phyloP scores from a whole-genome alignment of 2,113 vertebrate species.

The Sus scrofa region T2T-Sscrofa CM000830.6:103379501-103380000 shows the following conservation, averaged over 20 bases:
- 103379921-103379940: not conserved
- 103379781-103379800: not conserved
- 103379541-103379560: not conserved
- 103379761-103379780: not conserved
- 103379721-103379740: not conserved
- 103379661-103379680: not conserved
- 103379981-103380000: not conserved
- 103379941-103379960: not conserved
- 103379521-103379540: conserved; percentile 3
- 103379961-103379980: not conserved
- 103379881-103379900: not conserved
- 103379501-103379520: not conserved
- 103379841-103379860: not conserved
- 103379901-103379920: not conserved
- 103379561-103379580: not conserved
- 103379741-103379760: not conserved
- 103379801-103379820: not conserved
- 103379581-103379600: not conserved
- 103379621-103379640: not conserved
- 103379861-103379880: not conserved
- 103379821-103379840: not conserved
- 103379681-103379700: not conserved
- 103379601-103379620: not conserved
- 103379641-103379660: not conserved
- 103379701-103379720: not conserved